phyloP scores from a whole-genome alignment of 2,113 vertebrate species.

The Ovis aries region DNA sequence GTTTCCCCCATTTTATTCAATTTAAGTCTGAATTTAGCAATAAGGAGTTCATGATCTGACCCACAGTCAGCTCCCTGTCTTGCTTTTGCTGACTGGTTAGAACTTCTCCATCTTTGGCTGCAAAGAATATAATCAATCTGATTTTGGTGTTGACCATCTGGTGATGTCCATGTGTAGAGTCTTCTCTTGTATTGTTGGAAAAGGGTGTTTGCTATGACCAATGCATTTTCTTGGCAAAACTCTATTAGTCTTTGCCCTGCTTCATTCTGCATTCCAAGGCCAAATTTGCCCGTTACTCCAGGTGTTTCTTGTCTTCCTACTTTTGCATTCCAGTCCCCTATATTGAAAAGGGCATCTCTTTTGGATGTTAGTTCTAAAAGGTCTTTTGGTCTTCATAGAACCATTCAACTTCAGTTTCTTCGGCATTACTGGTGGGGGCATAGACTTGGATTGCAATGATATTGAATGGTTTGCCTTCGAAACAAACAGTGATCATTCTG shows the following conservation, averaged over 20 bases:
- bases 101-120: neutral
- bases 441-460: neutral
- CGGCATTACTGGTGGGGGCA: accelerated
- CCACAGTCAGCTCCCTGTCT: neutral
- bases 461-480: neutral
- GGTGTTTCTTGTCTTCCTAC: neutral
- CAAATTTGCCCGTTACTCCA: neutral
- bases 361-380: neutral
- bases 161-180: neutral
- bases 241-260: neutral
- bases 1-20: neutral
- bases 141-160: neutral
- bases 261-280: neutral
- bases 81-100: neutral
- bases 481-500: neutral
- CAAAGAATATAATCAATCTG: neutral
- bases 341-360: neutral
- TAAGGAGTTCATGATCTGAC: neutral
- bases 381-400: neutral
- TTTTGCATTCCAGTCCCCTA: neutral
- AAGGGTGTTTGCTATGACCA: neutral
- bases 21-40: neutral
- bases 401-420: neutral
- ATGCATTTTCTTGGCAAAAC: neutral
- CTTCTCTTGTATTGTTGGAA: neutral